Conservation (phyloP, 2,113 vertebrate genomes). For the Pampusana beccarii region DNA sequence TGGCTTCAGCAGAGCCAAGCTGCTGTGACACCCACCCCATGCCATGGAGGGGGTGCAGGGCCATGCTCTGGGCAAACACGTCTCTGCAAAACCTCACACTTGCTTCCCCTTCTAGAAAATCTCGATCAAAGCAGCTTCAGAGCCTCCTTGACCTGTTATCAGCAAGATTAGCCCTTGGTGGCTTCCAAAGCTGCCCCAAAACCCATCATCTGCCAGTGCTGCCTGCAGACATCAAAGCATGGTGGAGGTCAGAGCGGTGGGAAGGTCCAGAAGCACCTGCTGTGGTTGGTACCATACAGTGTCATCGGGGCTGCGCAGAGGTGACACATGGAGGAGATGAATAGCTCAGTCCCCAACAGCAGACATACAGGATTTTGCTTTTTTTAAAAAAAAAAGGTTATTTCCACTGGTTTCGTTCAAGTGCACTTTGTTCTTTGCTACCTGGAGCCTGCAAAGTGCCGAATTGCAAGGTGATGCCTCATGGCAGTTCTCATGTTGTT, state of each 20-base stretch:
- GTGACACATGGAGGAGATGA: background rate
- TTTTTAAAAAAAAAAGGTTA: background rate
- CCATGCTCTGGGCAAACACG: accelerated
- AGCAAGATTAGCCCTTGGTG: background rate
- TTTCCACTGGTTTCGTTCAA: background rate
- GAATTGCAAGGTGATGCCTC: background rate
- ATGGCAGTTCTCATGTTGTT: accelerated
- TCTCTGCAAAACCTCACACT: background rate
- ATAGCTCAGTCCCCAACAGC: accelerated
- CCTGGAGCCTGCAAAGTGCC: background rate
- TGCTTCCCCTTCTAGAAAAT: background rate
- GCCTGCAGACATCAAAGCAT: background rate
- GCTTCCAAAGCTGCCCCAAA: background rate
- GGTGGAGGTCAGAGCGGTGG: accelerated
- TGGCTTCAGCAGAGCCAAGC: background rate
- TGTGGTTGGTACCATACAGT: accelerated
- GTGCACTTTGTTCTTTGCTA: background rate
- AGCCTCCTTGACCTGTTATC: background rate
- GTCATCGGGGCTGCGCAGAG: accelerated
- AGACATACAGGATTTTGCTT: accelerated
- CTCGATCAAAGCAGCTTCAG: background rate
- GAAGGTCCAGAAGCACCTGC: background rate
- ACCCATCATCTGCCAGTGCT: background rate
- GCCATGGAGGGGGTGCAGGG: background rate
- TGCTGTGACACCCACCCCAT: accelerated